These are phyloP conservation scores for Heliothis peltigera DNA, from an alignment of 2,888 invertebrate genomes.

Conservation along the genomic window DNA sequence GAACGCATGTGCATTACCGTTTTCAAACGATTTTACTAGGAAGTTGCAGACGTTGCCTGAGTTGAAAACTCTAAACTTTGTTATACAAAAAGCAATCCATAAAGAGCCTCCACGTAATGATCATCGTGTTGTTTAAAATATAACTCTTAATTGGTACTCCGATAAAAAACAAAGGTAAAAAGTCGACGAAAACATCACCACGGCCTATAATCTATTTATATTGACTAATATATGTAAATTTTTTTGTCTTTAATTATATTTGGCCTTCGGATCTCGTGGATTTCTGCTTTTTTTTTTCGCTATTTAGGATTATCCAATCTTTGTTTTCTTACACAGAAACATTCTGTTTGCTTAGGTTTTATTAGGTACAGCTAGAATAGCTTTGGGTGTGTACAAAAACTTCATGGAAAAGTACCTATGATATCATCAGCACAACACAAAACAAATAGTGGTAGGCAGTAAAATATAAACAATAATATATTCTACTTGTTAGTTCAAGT, in stretches of 20 bases:
- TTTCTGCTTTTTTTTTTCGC: constrained; percentile 1
- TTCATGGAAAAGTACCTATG: background rate
- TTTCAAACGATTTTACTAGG: background rate
- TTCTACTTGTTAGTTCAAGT: no score
- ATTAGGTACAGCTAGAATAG: background rate
- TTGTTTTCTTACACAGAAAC: background rate
- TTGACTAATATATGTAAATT: no score
- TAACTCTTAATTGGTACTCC: no score
- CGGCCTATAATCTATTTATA: constrained; percentile 16
- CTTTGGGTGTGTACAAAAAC: background rate
- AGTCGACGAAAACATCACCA: background rate
- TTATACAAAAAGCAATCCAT: no score
- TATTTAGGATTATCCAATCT: background rate
- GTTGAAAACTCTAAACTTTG: no score
- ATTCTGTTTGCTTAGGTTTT: background rate
- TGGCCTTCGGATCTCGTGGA: constrained; percentile 8
- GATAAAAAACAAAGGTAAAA: background rate
- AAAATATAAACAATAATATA: constrained; percentile 18
- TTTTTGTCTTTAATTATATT: constrained; percentile 5
- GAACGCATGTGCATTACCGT: constrained; percentile 14
- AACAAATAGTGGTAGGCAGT: constrained; percentile 3
- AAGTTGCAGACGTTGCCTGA: no score
- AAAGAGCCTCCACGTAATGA: no score
- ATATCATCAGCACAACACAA: background rate
- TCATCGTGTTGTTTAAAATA: no score